Base-by-base conservation (phyloP, 2,888 invertebrate species). In the Coleophora flavipennella region DNA sequence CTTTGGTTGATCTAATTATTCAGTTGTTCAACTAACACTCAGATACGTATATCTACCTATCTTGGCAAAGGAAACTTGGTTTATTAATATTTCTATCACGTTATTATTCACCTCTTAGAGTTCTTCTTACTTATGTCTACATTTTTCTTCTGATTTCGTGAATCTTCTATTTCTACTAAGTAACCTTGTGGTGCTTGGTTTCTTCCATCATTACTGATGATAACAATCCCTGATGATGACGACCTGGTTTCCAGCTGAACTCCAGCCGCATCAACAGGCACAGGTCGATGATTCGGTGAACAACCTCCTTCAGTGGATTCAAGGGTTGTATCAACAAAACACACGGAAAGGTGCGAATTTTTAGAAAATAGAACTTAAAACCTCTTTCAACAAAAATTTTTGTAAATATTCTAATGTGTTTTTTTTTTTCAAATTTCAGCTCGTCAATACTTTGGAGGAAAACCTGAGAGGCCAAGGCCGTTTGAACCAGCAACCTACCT, bases 271-370 rank as follows among this genome's bases (percentile, higher is more conserved):
- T 38, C 75, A 85, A 61, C 86, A 85, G 54, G 78, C 81, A 20
- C 88, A 86, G 49, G 87, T 89, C 38, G 92, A 92, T 60, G 88
- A 90, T 63, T 91, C 91, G 89, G 91, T 92, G 40, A 87, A 89
- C 67, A 90, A 91, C 62, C 88, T 92, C 50, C 86, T 92, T 42
- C 89, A 90, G 50, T 92, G 92, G 92, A 87, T 92, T 47, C 91
- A 92, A 67, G 90, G 89, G 50, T 87, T 90, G 43, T 91, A 91
- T 62, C 86, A 87, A 49, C 88, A 90, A 59, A 77, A 67, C 53
- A 81, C 70, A 63, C 76, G 85, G 65, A 85, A 84, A 85, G 85
- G 85, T 85, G 71, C 68, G 73, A 52, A 20, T 20, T 20, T 20
- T 4, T 28, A 36, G 12, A 31, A 14, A 48, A 33, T 31, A 27